Conservation (phyloP, 2,113 vertebrate genomes). For the Chaetura pelagica region DNA sequence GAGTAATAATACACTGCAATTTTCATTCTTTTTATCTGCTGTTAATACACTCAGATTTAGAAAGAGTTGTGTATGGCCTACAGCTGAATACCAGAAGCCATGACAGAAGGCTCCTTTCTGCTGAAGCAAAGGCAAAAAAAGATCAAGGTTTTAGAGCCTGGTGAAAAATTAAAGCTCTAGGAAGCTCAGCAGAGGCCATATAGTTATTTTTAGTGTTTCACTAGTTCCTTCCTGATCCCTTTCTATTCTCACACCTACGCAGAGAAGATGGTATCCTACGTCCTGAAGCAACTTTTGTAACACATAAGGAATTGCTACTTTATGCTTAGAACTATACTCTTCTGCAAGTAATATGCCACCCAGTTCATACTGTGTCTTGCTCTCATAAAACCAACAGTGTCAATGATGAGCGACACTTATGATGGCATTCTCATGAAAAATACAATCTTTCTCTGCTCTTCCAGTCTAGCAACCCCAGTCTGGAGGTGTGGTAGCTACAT, state of each 20-base stretch:
- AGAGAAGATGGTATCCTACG: background rate
- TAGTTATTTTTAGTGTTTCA: background rate
- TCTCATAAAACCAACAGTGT: background rate
- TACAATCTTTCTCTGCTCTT: background rate
- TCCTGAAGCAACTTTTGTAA: background rate
- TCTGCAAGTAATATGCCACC: background rate
- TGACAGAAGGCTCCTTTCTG: background rate
- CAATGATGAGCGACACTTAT: fast-evolving
- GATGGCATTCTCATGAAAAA: background rate
- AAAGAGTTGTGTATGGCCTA: background rate
- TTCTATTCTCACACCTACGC: background rate
- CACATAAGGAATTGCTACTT: background rate
- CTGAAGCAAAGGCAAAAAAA: background rate
- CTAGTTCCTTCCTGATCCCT: background rate
- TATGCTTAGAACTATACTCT: background rate
- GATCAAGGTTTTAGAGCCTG: background rate
- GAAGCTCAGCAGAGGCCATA: background rate
- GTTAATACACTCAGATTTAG: background rate
- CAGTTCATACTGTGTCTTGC: background rate
- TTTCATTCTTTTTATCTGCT: background rate
- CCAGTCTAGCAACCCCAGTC: background rate
- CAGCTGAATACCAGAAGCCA: background rate
- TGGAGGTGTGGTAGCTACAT: background rate
- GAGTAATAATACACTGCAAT: background rate
- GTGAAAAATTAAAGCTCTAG: background rate